phyloP scores from a whole-genome alignment of 2,888 invertebrate genomes.

The Platynereis dumerilii region DNA sequence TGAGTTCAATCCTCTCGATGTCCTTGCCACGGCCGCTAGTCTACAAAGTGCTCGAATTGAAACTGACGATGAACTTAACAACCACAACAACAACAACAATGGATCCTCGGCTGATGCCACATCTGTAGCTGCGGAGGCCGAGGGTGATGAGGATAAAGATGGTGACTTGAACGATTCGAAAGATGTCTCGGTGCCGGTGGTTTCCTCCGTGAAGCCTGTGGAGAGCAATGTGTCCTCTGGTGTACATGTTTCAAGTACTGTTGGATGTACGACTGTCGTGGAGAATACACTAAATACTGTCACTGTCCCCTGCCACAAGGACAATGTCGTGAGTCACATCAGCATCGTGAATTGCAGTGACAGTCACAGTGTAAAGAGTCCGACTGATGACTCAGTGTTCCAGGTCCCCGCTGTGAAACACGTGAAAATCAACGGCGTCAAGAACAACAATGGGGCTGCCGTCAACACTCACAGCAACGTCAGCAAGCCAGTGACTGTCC shows the following conservation, averaged over 20 bases:
- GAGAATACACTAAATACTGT: neutral
- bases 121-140: neutral
- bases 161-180: slow-evolving; percentile 11
- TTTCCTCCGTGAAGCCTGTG: neutral
- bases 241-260: neutral
- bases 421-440: neutral
- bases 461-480: neutral
- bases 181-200: slow-evolving; percentile 1
- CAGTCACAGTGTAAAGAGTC: neutral
- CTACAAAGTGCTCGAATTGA: slow-evolving; percentile 11
- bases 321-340: neutral
- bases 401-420: neutral
- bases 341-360: too few relatives aligned
- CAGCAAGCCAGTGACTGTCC: neutral
- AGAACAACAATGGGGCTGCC: neutral
- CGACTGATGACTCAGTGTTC: neutral
- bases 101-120: too few relatives aligned
- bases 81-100: too few relatives aligned
- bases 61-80: neutral
- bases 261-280: neutral
- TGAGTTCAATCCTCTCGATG: slow-evolving; percentile 23
- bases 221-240: neutral
- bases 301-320: neutral
- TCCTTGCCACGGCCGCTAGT: slow-evolving; percentile 20
- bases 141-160: slow-evolving; percentile 12